Percentiles rank a stretch among this genome's conserved stretches.
phyloP scores from a whole-genome alignment of 2,113 vertebrate species.

The Chinchilla lanigera region DNA sequence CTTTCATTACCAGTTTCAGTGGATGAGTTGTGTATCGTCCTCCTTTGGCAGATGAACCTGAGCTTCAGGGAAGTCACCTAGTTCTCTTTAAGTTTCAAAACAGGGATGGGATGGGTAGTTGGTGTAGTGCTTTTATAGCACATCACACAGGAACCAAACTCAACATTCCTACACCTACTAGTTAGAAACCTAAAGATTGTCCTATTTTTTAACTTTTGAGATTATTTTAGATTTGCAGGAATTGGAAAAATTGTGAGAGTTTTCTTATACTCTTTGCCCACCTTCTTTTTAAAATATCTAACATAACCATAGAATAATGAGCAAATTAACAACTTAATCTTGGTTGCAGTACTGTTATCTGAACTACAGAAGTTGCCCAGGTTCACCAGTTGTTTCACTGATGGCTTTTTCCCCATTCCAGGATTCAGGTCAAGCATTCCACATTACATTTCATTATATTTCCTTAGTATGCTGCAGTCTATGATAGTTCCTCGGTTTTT shows the following conservation, averaged over 20 bases:
- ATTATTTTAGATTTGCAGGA: slow-evolving; percentile 29
- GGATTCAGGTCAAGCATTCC: background rate
- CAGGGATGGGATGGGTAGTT: background rate
- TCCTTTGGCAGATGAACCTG: background rate
- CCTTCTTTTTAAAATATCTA: background rate
- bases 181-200: slow-evolving; percentile 50
- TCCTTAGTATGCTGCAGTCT: background rate
- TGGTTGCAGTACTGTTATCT: background rate
- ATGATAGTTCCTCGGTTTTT: background rate
- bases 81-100: background rate
- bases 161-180: background rate
- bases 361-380: background rate
- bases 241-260: slow-evolving; percentile 1
- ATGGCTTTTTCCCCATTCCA: background rate
- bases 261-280: background rate
- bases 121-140: background rate
- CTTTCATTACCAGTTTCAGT: background rate
- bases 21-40: background rate
- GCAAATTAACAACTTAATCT: background rate
- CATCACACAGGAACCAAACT: background rate
- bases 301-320: background rate
- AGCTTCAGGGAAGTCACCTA: background rate
- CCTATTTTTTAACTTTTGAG: slow-evolving; percentile 42
- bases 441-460: background rate
- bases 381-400: background rate